These are phyloP conservation scores for Gymnogyps californianus DNA, from an alignment of 2,113 vertebrate species.

Conservation along the genomic window DNA sequence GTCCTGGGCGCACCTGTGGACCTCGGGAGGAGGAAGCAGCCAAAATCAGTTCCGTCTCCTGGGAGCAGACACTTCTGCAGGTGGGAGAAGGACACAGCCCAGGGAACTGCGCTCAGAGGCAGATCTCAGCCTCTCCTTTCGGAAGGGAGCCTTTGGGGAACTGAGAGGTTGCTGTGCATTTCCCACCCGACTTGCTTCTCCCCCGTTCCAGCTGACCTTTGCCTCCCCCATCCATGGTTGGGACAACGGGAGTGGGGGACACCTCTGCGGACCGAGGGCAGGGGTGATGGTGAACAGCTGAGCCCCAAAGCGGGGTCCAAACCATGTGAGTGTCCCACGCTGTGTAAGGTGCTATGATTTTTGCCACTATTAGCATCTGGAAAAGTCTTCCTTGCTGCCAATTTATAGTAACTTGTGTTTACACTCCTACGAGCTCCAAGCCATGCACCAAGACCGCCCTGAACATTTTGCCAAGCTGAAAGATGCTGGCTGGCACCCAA, in stretches of 20 bases:
- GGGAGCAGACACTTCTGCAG: background rate
- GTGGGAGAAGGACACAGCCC: background rate
- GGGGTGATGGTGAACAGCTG: background rate
- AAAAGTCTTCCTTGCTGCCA: background rate
- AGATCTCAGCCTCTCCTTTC: background rate
- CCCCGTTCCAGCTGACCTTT: background rate
- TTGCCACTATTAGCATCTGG: background rate
- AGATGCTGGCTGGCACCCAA: background rate
- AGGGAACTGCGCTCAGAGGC: background rate
- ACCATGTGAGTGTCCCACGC: accelerated
- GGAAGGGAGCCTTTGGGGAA: background rate
- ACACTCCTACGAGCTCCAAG: background rate
- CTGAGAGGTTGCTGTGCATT: background rate
- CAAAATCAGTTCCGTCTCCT: background rate
- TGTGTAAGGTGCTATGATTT: background rate
- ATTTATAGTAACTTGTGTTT: background rate
- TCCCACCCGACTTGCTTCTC: accelerated
- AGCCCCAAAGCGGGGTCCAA: background rate
- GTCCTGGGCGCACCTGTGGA: too few species aligned
- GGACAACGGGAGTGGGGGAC: accelerated
- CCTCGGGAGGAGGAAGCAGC: background rate
- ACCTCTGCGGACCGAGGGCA: background rate
- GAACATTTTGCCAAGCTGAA: background rate
- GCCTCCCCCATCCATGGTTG: accelerated
- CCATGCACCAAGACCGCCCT: background rate